Evolutionary conservation across 2,113 vertebrate genomes (phyloP).

Genomic region (Puma concolor): DNA sequence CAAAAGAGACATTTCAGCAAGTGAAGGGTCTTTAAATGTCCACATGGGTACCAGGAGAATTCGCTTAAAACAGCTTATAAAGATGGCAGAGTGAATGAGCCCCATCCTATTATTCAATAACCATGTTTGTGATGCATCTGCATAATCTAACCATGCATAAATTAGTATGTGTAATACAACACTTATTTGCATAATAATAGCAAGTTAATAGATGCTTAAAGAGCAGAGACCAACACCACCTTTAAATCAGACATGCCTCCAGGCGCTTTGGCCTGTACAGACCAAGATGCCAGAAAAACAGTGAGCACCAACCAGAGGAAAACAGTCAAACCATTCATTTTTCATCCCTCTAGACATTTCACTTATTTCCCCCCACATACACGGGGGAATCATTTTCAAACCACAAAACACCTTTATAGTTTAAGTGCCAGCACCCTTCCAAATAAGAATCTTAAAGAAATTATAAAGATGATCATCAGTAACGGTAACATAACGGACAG

Average conservation of each 20-base stretch:
- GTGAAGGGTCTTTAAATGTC: conserved; percentile 75
- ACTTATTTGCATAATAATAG: conserved; percentile 99
- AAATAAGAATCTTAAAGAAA: conserved; percentile 62
- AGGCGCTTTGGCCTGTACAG: conserved; percentile 91
- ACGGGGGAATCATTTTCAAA: conserved; percentile 79
- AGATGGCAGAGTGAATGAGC: conserved; percentile 81
- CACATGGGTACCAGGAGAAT: conserved; percentile 78
- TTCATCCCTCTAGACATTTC: conserved; percentile 78
- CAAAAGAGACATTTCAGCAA: conserved; percentile 61
- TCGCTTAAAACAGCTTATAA: conserved; percentile 83
- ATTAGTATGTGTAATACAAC: conserved; percentile 99
- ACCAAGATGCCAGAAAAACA: conserved; percentile 89
- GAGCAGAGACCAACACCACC: conserved; percentile 97
- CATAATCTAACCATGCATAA: conserved; percentile 97
- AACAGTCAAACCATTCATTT: conserved; percentile 82
- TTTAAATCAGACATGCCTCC: conserved; percentile 98
- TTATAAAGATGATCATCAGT: not conserved
- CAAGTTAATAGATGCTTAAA: conserved; percentile 99
- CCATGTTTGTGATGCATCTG: conserved; percentile 92
- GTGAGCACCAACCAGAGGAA: conserved; percentile 76
- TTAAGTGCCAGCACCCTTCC: conserved; percentile 68
- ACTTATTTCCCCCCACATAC: conserved; percentile 45
- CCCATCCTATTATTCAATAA: conserved; percentile 93
- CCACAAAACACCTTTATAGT: conserved; percentile 65
- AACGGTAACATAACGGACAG: not conserved